Conservation (phyloP, 2,113 vertebrate species). For the Addax nasomaculatus region DNA sequence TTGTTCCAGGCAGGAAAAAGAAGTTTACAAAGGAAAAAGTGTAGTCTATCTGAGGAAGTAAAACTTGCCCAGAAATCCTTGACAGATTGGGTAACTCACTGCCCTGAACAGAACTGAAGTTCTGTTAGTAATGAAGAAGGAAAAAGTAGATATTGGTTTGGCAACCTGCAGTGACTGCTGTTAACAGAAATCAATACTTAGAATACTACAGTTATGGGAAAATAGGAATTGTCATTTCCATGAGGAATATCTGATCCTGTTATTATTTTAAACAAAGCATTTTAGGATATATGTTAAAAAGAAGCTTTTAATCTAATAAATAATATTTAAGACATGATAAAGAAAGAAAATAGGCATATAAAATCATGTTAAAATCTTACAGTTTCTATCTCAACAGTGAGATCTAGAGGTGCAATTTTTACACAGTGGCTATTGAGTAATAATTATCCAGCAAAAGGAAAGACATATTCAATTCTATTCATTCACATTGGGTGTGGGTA, state of each 20-base stretch:
- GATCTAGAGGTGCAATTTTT: not conserved
- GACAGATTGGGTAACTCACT: not conserved
- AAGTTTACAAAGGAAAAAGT: not conserved
- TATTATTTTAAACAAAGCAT: not conserved
- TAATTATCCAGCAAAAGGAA: not conserved
- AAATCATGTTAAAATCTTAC: not conserved
- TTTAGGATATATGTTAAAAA: not conserved
- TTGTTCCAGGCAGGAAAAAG: not conserved
- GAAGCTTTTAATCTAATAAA: not conserved
- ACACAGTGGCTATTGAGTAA: not conserved
- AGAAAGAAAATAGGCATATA: not conserved
- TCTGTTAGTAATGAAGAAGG: not conserved
- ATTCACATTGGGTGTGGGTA: not conserved
- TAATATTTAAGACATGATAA: not conserved
- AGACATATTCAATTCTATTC: not conserved
- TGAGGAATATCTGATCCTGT: not conserved
- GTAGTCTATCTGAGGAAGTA: not conserved
- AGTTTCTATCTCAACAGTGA: not conserved
- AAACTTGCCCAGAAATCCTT: not conserved
- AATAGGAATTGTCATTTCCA: not conserved
- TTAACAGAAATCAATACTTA: not conserved
- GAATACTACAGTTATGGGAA: not conserved
- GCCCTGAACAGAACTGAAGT: not conserved
- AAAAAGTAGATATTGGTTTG: not conserved
- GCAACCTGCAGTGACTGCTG: not conserved